These are phyloP conservation scores for Parotia lawesii DNA, from an alignment of 2,113 vertebrate species.

Conservation along the genomic window DNA sequence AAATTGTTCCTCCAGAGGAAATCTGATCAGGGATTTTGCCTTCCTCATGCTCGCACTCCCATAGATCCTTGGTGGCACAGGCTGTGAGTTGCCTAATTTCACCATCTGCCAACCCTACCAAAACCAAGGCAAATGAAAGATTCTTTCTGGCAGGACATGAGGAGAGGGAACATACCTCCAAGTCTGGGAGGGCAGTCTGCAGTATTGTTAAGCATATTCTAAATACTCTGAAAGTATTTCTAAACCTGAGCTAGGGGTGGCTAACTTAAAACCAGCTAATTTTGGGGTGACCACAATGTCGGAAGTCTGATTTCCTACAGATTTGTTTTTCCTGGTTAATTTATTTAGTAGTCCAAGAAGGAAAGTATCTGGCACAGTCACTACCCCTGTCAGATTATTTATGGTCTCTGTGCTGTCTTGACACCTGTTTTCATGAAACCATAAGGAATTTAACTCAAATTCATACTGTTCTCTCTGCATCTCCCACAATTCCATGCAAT, in stretches of 20 bases:
- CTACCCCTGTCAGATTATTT: not conserved
- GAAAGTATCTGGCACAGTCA: not conserved
- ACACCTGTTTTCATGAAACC: not conserved
- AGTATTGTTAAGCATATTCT: not conserved
- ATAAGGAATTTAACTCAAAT: not conserved
- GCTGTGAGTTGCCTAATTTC: rapidly evolving
- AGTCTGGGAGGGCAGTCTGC: not conserved
- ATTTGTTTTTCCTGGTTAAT: not conserved
- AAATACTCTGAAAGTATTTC: not conserved
- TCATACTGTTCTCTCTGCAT: not conserved
- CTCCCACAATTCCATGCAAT: not conserved
- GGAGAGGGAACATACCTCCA: not conserved
- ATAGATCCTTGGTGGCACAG: not conserved
- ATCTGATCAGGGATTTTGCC: not conserved
- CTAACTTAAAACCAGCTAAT: not conserved
- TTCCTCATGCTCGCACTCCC: rapidly evolving
- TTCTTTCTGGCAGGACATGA: not conserved
- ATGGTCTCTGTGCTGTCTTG: not conserved
- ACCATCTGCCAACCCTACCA: not conserved
- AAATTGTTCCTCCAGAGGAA: not conserved
- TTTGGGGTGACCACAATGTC: not conserved
- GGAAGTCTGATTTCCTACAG: not conserved
- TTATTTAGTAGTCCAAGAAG: not conserved
- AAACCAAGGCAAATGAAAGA: not conserved
- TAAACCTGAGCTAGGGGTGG: not conserved